A percentile compares a stretch with the other conserved stretches of the same genome.
Evolutionary conservation across 2,797 vertebrate species (phyloP).

Genomic region (Lateolabrax maculatus): DNA sequence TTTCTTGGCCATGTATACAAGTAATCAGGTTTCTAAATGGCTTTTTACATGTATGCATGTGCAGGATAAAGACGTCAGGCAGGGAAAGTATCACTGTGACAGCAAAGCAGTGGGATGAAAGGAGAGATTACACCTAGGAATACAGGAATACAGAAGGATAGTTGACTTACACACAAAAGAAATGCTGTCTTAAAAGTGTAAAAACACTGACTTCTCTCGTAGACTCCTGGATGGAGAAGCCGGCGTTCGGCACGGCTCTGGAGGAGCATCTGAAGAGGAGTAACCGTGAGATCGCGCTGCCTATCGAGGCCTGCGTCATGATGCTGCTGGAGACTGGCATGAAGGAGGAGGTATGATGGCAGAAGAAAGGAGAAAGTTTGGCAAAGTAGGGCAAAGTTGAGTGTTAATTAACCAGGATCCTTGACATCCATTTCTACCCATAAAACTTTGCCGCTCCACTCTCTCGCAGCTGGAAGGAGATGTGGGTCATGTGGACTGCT

Average conservation of each 20-base stretch:
- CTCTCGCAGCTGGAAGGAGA: constrained; percentile 37
- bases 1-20: neutral
- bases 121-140: neutral
- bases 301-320: constrained; percentile 97
- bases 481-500: constrained; percentile 34
- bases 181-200: neutral
- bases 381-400: constrained; percentile 48
- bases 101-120: neutral
- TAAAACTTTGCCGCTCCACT: constrained; percentile 20
- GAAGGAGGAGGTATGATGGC: constrained; percentile 93
- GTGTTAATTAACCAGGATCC: constrained; percentile 32
- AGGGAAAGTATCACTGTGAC: neutral
- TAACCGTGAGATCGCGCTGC: constrained; percentile 93
- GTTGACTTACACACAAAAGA: neutral
- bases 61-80: neutral
- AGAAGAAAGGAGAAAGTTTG: neutral
- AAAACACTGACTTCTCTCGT: constrained; percentile 7
- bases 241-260: constrained; percentile 93
- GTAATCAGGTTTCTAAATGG: neutral
- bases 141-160: neutral
- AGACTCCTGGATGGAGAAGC: constrained; percentile 98
- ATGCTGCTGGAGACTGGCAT: constrained; percentile 98
- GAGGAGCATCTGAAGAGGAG: constrained; percentile 97
- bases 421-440: constrained; percentile 6
- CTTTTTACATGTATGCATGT: neutral